Percentiles rank a stretch among this genome's conserved stretches.
phyloP scores from a whole-genome alignment of 2,797 vertebrate genomes.

The Hoplostethus atlanticus region DNA sequence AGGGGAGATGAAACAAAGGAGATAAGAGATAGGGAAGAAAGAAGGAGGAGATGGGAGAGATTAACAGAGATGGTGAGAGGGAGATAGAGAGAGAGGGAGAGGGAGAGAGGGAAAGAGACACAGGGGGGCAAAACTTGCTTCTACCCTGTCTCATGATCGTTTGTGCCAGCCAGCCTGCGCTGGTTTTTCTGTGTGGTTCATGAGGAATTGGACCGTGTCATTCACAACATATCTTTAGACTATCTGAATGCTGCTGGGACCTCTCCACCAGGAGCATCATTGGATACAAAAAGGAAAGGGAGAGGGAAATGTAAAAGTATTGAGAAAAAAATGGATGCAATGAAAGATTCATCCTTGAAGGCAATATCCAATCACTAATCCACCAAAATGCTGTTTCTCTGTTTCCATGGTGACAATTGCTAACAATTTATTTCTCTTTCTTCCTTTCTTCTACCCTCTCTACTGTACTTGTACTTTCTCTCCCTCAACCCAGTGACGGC shows the following conservation, averaged over 20 bases:
- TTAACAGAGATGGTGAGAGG: neutral
- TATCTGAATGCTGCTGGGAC: constrained; percentile 20
- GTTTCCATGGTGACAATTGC: constrained; percentile 53
- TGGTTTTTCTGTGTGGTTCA: constrained; percentile 22
- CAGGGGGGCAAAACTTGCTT: constrained; percentile 39
- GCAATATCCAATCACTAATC: constrained; percentile 55
- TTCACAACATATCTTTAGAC: constrained; percentile 36
- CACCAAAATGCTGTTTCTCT: constrained; percentile 28
- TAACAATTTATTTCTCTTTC: constrained; percentile 36
- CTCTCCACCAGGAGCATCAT: constrained; percentile 28
- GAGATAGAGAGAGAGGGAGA: constrained; percentile 22
- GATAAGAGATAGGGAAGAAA: constrained; percentile 50
- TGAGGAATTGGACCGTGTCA: constrained; percentile 29
- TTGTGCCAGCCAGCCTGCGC: constrained; percentile 21
- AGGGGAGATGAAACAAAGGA: constrained; percentile 71
- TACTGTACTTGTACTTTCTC: constrained; percentile 55
- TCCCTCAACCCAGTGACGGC: constrained; percentile 23
- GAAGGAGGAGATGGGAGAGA: neutral
- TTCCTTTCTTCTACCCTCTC: constrained; percentile 18
- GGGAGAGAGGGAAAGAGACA: neutral
- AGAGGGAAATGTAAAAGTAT: constrained; percentile 54
- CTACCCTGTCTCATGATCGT: constrained; percentile 47
- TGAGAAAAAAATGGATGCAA: constrained; percentile 31
- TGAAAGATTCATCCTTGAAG: constrained; percentile 62
- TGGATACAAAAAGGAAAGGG: constrained; percentile 13